A percentile compares a stretch with the other conserved stretches of the same genome.
Conservation (phyloP, 2,888 invertebrate genomes). For the Hololepta plana region DNA sequence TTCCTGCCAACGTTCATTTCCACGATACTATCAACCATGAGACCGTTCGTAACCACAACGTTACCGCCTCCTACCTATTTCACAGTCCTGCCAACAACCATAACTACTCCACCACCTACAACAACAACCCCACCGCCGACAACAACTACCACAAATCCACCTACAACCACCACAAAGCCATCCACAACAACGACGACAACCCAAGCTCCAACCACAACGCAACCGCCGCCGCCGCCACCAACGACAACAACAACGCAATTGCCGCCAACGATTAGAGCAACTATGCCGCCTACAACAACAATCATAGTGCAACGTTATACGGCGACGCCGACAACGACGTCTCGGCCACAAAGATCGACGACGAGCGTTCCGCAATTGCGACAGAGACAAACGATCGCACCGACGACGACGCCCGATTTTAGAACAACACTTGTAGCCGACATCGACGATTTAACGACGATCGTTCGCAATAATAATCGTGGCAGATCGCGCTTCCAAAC, state of each 20-base stretch:
- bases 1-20: constrained; percentile 8
- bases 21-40: constrained; percentile 8
- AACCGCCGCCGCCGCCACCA: constrained; percentile 11
- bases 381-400: too few relatives aligned
- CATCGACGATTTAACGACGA: too few relatives aligned
- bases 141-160: constrained; percentile 10
- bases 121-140: constrained; percentile 10
- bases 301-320: constrained; percentile 23
- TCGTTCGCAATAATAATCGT: too few relatives aligned
- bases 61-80: constrained; percentile 10
- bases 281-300: constrained; percentile 19
- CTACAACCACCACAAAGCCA: constrained; percentile 8
- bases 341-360: constrained; percentile 15
- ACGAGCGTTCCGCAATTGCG: too few relatives aligned
- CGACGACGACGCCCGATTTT: too few relatives aligned
- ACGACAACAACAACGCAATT: constrained; percentile 6
- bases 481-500: constrained; percentile 16
- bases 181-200: constrained; percentile 11
- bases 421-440: too few relatives aligned
- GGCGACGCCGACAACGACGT: constrained; percentile 26
- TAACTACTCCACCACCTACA: constrained; percentile 11
- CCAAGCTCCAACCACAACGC: constrained; percentile 10
- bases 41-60: constrained; percentile 9
- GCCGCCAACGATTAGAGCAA: constrained; percentile 17
- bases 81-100: constrained; percentile 11